phyloP scores from a whole-genome alignment of 2,888 invertebrate genomes.

The Sinelater perroti region DNA sequence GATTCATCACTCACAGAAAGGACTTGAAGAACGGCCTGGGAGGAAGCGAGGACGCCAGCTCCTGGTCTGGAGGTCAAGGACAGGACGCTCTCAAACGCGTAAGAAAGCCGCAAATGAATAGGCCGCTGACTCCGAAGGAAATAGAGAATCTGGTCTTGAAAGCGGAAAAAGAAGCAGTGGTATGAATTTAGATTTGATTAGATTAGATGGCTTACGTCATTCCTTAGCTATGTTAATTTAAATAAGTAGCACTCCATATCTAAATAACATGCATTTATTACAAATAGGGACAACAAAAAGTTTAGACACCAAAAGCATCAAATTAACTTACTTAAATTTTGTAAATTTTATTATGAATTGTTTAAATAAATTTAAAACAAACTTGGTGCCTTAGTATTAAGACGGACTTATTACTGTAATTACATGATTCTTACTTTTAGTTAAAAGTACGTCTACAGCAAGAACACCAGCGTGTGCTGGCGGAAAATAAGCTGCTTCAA shows the following conservation, averaged over 20 bases:
- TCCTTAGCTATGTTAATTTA: too few species aligned
- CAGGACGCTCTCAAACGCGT: constrained; percentile 44
- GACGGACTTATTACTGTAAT: too few species aligned
- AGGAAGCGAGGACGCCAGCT: constrained; percentile 13
- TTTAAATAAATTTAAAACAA: too few species aligned
- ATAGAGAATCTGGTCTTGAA: constrained; percentile 62
- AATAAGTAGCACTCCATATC: too few species aligned
- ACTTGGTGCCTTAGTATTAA: too few species aligned
- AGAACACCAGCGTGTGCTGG: constrained; percentile 56
- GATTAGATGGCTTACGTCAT: not conserved
- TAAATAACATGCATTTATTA: not conserved
- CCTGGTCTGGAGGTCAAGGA: constrained; percentile 3
- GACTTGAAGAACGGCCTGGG: not conserved
- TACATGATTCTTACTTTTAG: too few species aligned
- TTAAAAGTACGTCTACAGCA: constrained; percentile 58
- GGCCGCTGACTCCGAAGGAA: constrained; percentile 59
- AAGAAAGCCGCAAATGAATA: constrained; percentile 48
- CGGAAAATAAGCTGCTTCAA: constrained; percentile 57
- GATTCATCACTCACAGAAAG: constrained; percentile 22
- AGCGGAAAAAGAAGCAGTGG: constrained; percentile 70
- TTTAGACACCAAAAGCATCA: not conserved
- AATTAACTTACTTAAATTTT: not conserved
- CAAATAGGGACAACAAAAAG: not conserved
- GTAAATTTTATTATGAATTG: constrained; percentile 32
- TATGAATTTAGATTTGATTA: constrained; percentile 51